phyloP scores from a whole-genome alignment of 2,797 vertebrate genomes.

The Oryzias sinensis region DNA sequence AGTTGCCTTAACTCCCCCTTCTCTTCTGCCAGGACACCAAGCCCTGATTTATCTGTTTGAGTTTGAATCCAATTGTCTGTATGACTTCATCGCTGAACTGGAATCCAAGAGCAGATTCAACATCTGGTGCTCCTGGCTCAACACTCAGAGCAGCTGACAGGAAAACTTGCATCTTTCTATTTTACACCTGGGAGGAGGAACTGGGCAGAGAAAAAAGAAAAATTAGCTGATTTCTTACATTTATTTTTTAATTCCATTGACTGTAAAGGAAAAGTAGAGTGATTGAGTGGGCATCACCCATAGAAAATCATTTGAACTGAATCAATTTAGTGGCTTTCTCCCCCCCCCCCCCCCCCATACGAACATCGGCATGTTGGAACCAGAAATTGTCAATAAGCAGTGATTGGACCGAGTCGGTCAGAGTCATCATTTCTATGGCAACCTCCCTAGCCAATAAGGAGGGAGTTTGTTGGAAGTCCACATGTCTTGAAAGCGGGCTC shows the following conservation, averaged over 20 bases:
- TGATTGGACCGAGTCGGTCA: no score
- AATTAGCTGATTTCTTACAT: conserved; percentile 4
- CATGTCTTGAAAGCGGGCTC: no score
- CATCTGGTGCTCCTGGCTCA: conserved; percentile 45
- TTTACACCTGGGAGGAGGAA: conserved; percentile 36
- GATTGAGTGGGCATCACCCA: no score
- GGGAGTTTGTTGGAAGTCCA: no score
- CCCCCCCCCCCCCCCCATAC: no score
- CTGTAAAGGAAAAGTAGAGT: no score
- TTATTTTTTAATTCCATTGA: neutral
- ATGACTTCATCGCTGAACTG: conserved; percentile 51
- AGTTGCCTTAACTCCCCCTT: neutral
- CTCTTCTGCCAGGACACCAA: neutral
- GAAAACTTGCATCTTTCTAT: conserved; percentile 30
- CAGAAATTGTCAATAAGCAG: no score
- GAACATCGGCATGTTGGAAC: no score
- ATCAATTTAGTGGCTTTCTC: no score
- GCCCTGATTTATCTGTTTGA: conserved; percentile 23
- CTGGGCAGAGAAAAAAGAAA: conserved; percentile 22
- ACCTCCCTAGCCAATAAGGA: no score
- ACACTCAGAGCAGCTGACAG: conserved; percentile 45
- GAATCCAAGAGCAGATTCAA: conserved; percentile 44
- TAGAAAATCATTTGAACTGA: no score
- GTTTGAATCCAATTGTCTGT: conserved; percentile 27
- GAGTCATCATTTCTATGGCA: no score